Conservation (phyloP, 1,140 invertebrate species). For the Euborellia annulipes region DNA sequence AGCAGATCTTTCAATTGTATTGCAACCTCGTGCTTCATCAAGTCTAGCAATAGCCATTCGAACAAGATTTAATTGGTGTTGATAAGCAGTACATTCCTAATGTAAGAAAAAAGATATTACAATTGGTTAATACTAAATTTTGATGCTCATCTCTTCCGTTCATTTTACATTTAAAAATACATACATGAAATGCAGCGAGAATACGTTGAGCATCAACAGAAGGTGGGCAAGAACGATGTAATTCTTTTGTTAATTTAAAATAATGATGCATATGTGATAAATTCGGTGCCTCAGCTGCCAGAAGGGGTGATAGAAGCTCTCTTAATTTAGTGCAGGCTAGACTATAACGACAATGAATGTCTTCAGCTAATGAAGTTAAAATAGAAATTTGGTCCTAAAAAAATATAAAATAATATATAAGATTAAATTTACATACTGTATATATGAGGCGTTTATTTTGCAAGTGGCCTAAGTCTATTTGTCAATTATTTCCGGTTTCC, state of each 20-base stretch:
- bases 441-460: too few relatives aligned
- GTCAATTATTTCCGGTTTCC: too few relatives aligned
- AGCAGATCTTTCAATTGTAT: not conserved
- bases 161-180: slow-evolving; percentile 5
- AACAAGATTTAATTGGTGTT: slow-evolving; percentile 63
- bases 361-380: slow-evolving; percentile 30
- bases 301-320: slow-evolving; percentile 52
- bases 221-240: slow-evolving; percentile 8
- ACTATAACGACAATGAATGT: slow-evolving; percentile 68
- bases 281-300: slow-evolving; percentile 59
- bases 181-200: slow-evolving; percentile 57
- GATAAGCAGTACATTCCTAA: slow-evolving; percentile 59
- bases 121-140: too few relatives aligned
- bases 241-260: slow-evolving; percentile 23
- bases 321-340: slow-evolving; percentile 66
- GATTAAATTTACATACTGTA: too few relatives aligned
- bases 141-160: not conserved
- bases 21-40: slow-evolving; percentile 32
- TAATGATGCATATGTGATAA: slow-evolving; percentile 65
- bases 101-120: too few relatives aligned
- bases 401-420: too few relatives aligned
- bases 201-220: slow-evolving; percentile 46
- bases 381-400: too few relatives aligned
- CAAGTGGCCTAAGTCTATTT: too few relatives aligned
- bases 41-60: slow-evolving; percentile 53